Percentiles rank a stretch among this genome's conserved stretches.
phyloP scores from a whole-genome alignment of 1,140 invertebrate genomes.

The Diachasmimorpha longicaudata region DNA sequence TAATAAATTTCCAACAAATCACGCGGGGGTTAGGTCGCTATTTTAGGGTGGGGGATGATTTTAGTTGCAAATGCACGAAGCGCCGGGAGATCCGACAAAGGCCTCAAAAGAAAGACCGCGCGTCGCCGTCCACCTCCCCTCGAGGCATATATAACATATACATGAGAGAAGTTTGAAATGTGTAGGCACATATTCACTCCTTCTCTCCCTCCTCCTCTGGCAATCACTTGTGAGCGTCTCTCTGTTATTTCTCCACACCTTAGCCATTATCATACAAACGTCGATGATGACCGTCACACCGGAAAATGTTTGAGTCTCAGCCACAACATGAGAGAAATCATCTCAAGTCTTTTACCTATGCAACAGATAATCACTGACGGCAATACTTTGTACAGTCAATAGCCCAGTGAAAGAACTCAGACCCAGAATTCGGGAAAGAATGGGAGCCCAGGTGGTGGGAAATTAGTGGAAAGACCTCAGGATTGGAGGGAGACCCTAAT shows the following conservation, averaged over 20 bases:
- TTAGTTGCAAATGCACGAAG: conserved; percentile 63
- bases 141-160: conserved; percentile 23
- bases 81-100: conserved; percentile 63
- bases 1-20: conserved; percentile 62
- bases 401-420: no score
- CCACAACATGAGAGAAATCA: conserved; percentile 48
- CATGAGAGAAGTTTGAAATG: background rate
- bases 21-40: conserved; percentile 35
- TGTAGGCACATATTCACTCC: conserved; percentile 9
- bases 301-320: conserved; percentile 50
- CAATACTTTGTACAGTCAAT: background rate
- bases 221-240: conserved; percentile 20
- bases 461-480: conserved; percentile 24
- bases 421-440: background rate
- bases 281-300: conserved; percentile 53
- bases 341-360: conserved; percentile 30
- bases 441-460: conserved; percentile 33
- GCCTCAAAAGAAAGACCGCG: conserved; percentile 58
- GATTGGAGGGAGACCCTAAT: background rate
- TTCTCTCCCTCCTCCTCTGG: conserved; percentile 10
- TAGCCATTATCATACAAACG: conserved; percentile 62
- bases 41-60: conserved; percentile 53
- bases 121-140: conserved; percentile 32
- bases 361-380: no score
- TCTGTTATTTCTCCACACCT: conserved; percentile 55